Conservation (phyloP, 2,888 invertebrate genomes). For the Lasioglossum marginatum region DNA sequence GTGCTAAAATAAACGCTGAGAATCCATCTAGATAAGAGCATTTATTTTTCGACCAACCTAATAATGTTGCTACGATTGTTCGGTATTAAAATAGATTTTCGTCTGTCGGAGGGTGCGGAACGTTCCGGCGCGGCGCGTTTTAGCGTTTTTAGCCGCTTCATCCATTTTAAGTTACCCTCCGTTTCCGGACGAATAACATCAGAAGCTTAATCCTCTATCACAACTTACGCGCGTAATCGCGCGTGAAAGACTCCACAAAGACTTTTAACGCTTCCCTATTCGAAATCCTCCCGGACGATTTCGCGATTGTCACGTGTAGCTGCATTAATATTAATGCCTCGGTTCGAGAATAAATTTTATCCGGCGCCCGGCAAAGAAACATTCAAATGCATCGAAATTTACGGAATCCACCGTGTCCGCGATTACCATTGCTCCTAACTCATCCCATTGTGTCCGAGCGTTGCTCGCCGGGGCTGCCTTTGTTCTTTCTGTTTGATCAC, state of each 20-base stretch:
- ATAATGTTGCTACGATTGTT: not conserved
- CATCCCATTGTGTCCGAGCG: not conserved
- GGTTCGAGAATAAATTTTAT: constrained; percentile 31
- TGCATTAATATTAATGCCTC: constrained; percentile 56
- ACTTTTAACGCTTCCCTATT: constrained; percentile 48
- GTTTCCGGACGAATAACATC: not conserved
- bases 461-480: not conserved
- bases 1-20: not conserved
- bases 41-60: not conserved
- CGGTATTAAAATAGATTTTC: not conserved
- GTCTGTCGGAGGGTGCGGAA: not conserved
- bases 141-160: not conserved
- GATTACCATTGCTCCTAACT: not conserved
- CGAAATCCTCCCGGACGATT: constrained; percentile 27
- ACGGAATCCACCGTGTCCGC: not conserved
- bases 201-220: constrained; percentile 1
- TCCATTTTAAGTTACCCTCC: not conserved
- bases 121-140: not conserved
- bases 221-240: constrained; percentile 41
- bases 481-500: not conserved
- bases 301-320: constrained; percentile 13
- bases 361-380: constrained; percentile 2
- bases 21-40: not conserved
- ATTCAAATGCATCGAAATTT: constrained; percentile 34
- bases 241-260: constrained; percentile 43